A percentile compares a stretch with the other conserved stretches of the same genome.
Conservation (phyloP, 2,797 vertebrate genomes). For the Pteropus rufus region DNA sequence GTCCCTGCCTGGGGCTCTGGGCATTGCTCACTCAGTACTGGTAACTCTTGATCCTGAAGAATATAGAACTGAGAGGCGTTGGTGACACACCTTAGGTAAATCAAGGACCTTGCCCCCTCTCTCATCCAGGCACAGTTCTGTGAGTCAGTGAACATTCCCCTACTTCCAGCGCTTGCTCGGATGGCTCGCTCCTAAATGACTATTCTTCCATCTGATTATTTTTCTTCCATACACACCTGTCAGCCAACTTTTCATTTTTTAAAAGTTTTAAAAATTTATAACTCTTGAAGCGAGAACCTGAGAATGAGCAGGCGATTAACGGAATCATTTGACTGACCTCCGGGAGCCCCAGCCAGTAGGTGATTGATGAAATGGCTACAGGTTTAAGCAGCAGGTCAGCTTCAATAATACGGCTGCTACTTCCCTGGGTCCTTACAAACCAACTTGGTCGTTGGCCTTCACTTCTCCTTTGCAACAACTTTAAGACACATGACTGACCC, state of each 20-base stretch:
- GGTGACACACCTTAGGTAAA: neutral
- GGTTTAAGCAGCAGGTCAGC: conserved; percentile 73
- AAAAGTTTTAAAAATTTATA: conserved; percentile 77
- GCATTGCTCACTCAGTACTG: neutral
- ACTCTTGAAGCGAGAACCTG: conserved; percentile 68
- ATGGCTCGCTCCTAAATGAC: conserved; percentile 52
- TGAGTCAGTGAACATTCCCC: neutral
- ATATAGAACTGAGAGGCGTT: neutral
- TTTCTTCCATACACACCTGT: conserved; percentile 73
- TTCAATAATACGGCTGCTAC: conserved; percentile 65
- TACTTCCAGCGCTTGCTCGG: neutral
- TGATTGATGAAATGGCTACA: conserved; percentile 71
- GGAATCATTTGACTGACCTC: conserved; percentile 74
- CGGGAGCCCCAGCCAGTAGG: conserved; percentile 42
- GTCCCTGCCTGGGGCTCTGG: neutral
- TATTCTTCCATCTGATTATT: conserved; percentile 67
- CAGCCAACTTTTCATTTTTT: conserved; percentile 76
- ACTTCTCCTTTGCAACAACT: conserved; percentile 68
- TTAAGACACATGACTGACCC: conserved; percentile 3
- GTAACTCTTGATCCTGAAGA: neutral
- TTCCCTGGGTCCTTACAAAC: conserved; percentile 46
- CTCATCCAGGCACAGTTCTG: neutral
- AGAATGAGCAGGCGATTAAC: conserved; percentile 67
- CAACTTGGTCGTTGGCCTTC: conserved; percentile 42
- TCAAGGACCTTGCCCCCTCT: neutral